Evolutionary conservation across 2,797 vertebrate genomes (phyloP).

Genomic region (Lerista edwardsae): DNA sequence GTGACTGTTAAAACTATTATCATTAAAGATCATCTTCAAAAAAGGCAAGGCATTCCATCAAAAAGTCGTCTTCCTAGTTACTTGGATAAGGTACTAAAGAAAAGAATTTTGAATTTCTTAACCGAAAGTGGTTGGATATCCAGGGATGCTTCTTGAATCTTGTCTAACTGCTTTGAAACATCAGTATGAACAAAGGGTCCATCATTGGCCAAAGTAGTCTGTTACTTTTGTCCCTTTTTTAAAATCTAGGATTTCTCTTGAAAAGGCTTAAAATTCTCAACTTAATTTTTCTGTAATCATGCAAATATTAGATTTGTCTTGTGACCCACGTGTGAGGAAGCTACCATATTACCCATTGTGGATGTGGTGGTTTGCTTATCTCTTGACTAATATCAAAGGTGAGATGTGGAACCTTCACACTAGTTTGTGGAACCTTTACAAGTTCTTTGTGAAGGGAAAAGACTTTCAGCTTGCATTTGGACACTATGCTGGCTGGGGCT

Average conservation of each 20-base stretch:
- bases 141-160: slow-evolving; percentile 87
- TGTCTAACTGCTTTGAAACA: background rate
- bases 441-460: slow-evolving; percentile 34
- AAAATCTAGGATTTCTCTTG: slow-evolving; percentile 47
- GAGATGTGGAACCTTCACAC: background rate
- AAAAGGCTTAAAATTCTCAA: slow-evolving; percentile 36
- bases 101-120: slow-evolving; percentile 94
- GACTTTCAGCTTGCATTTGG: slow-evolving; percentile 33
- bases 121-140: slow-evolving; percentile 99
- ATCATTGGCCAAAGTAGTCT: slow-evolving; percentile 16
- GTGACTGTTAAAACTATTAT: slow-evolving; percentile 98
- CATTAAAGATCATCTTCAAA: slow-evolving; percentile 97
- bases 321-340: background rate
- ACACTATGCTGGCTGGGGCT: slow-evolving; percentile 14
- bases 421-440: slow-evolving; percentile 20
- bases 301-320: slow-evolving; percentile 36
- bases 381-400: slow-evolving; percentile 44
- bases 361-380: slow-evolving; percentile 21
- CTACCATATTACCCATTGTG: slow-evolving; percentile 4
- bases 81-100: slow-evolving; percentile 96
- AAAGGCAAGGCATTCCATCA: slow-evolving; percentile 92
- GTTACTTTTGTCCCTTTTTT: slow-evolving; percentile 32
- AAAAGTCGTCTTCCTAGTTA: slow-evolving; percentile 96
- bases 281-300: slow-evolving; percentile 40
- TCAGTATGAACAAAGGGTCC: slow-evolving; percentile 23